phyloP scores from a whole-genome alignment of 2,113 vertebrate species.

The Phrynocephalus versicolor region DNA sequence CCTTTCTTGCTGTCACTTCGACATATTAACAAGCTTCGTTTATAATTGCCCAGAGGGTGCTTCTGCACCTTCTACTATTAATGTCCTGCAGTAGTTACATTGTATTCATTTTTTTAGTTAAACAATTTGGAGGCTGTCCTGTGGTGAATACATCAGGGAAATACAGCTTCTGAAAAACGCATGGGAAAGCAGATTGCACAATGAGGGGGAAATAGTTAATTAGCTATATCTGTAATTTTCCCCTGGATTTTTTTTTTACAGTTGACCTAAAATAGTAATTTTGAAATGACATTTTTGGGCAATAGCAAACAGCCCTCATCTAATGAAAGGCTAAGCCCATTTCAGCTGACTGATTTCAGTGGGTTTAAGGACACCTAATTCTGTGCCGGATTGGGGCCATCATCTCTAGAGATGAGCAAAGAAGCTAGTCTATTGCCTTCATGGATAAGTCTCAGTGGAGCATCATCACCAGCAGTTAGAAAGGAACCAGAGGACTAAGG shows the following conservation, averaged over 20 bases:
- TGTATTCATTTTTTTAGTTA: neutral
- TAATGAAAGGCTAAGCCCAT: neutral
- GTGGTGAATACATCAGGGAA: neutral
- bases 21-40: slow-evolving; percentile 15
- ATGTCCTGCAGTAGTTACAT: neutral
- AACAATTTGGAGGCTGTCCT: neutral
- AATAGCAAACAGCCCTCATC: neutral
- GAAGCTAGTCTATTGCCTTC: neutral
- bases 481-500: neutral
- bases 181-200: neutral
- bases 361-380: neutral
- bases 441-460: neutral
- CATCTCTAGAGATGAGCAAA: neutral
- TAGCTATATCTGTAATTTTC: neutral
- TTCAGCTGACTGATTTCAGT: neutral
- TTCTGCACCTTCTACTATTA: neutral
- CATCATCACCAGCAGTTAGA: neutral
- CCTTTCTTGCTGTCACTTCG: neutral
- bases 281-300: neutral
- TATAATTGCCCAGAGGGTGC: neutral
- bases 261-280: neutral
- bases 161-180: neutral
- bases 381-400: neutral
- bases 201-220: neutral
- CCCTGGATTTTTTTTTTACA: neutral